Conservation (phyloP, 2,888 invertebrate species). For the Rotaria macrura region DNA sequence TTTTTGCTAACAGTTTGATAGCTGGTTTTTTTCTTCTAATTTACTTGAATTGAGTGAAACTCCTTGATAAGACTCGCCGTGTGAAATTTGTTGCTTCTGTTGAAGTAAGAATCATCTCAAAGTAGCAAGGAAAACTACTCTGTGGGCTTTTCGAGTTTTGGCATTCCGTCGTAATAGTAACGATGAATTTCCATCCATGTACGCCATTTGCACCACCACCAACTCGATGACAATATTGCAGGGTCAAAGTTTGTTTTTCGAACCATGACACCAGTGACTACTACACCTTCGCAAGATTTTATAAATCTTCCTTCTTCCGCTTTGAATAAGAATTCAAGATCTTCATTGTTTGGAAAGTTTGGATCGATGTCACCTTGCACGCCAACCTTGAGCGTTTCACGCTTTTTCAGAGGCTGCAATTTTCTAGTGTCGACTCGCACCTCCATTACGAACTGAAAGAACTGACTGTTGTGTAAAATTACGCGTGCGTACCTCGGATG, state of each 20-base stretch:
- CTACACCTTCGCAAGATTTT: not conserved
- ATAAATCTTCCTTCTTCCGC: not conserved
- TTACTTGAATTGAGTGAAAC: too few relatives aligned
- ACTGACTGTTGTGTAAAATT: not conserved
- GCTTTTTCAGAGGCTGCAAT: not conserved
- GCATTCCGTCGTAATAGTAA: not conserved
- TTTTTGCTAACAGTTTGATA: too few relatives aligned
- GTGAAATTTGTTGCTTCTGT: too few relatives aligned
- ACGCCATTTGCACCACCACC: constrained; percentile 3
- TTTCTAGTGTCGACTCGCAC: not conserved
- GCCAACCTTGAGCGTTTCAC: not conserved
- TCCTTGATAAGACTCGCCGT: too few relatives aligned
- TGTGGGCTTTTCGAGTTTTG: not conserved
- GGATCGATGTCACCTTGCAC: not conserved
- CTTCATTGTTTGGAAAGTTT: not conserved
- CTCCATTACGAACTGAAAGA: not conserved
- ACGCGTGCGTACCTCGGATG: not conserved
- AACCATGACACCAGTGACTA: not conserved
- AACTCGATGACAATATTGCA: not conserved
- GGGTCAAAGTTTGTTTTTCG: not conserved
- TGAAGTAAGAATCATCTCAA: not conserved
- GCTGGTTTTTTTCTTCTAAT: too few relatives aligned
- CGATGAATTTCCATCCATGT: not conserved
- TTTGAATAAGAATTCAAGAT: not conserved
- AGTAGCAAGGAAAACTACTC: not conserved